Base-by-base conservation (phyloP, 2,113 vertebrate genomes). In the Gambusia holbrooki region DNA sequence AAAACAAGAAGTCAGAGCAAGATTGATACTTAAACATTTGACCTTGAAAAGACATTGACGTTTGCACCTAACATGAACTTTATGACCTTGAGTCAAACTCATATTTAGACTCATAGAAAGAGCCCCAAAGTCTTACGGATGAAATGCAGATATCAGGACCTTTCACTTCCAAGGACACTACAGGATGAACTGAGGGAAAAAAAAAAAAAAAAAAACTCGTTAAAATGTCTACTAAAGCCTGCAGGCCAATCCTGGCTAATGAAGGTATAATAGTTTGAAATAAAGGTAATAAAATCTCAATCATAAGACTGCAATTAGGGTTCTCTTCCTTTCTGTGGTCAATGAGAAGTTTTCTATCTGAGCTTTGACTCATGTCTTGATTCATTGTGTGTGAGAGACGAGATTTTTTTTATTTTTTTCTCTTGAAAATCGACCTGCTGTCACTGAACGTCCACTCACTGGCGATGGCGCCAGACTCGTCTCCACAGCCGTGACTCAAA, bases 171-270 rank as follows among this genome's bases (percentile, higher is more conserved):
- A 92, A 92, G 91, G 92, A 89, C 91, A 83, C 66, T 74, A 80
- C 80, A 91, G 84, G 84, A 77, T 72, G 82, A 89, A 83, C 81
- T 71, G 75, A 42, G 48, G 81, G 10, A 35, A 9, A 12, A 37
- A 10, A 37, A 78, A 80, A 35, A 9, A 12, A 37, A 10, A 37
- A 78, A 80, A 88, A 84, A 85, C 86, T 85, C 77, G 75, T 91
- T 88, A 90, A 90, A 89, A 89, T 88, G 86, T 92, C 89, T 84
- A 76, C 81, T 11, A 81, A 81, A 88, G 90, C 90, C 90, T 73
- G 84, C 78, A 82, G 91, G 88, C 83, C 75, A 66, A 40, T 76
- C 81, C 77, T 5, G 5, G 75, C 70, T 88, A 89, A 88, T 84
- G 84, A 71, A 74, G 77, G 76, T 81, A 77, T 87, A 88, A 90